Evolutionary conservation across 2,888 invertebrate species (phyloP).

Genomic region (Dryobota labecula): DNA sequence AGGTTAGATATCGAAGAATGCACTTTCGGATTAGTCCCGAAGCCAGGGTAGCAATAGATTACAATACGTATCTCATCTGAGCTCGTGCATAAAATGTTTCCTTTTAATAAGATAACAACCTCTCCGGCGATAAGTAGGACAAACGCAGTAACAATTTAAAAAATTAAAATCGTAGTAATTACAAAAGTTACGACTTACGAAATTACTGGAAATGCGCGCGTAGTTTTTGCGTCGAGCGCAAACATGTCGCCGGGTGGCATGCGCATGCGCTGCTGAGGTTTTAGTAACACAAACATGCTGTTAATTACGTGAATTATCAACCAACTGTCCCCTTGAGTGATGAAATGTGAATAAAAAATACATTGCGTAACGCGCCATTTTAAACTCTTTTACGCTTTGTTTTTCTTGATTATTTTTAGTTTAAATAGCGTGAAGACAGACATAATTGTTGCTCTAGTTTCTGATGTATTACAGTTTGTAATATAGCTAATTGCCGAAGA

Average conservation of each 20-base stretch:
- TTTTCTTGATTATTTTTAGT: conserved; percentile 55
- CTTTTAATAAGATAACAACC: conserved; percentile 20
- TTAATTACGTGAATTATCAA: conserved; percentile 85
- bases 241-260: conserved; percentile 75
- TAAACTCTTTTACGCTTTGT: conserved; percentile 64
- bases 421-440: conserved; percentile 37
- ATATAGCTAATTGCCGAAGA: conserved; percentile 18
- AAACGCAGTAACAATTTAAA: conserved; percentile 58
- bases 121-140: conserved; percentile 48
- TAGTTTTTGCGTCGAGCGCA: conserved; percentile 78
- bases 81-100: conserved; percentile 12
- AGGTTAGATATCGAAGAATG: conserved; percentile 21
- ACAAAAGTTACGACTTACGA: conserved; percentile 75
- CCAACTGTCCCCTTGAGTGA: conserved; percentile 80
- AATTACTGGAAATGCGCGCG: conserved; percentile 78
- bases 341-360: conserved; percentile 84
- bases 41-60: conserved; percentile 8
- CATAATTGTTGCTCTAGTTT: conserved; percentile 38
- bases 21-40: conserved; percentile 11
- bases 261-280: conserved; percentile 72
- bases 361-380: conserved; percentile 77
- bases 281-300: conserved; percentile 78
- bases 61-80: conserved; percentile 9
- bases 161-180: conserved; percentile 76
- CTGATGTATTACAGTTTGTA: conserved; percentile 20